Base-by-base conservation (phyloP, 1,140 invertebrate genomes). In the Papilio aristodemus region DNA sequence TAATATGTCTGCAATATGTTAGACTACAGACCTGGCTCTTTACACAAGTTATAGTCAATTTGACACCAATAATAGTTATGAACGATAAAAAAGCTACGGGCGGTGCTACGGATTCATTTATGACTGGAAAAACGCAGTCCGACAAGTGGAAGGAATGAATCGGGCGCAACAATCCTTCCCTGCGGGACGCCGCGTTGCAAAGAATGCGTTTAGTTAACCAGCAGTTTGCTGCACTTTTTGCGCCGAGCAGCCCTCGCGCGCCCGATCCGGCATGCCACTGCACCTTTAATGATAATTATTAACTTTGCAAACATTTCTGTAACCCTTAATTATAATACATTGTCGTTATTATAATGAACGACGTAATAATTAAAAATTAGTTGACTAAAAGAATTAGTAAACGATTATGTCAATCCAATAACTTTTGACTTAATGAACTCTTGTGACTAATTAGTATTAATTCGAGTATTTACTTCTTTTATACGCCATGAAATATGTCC, bases 191-290 rank as follows among this genome's bases (percentile, higher is more conserved):
- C 41, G 32, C n/a, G 36, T 19, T 11, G 14, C 25, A 46, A 11
- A 66, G 63, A 66, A 66, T 66, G 43, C 62, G 25, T 46, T 46
- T 46, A 38, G 41, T 50, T 50, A 66, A 41, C 39, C 11, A 46
- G 41, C 27, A 32, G 41, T 9, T 46, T 17, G 63, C n/a, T 66
- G 63, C 63, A 66, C 63, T 66, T 66, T 66, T 66, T 66, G 63
- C 36, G 63, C 17, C 39, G 39, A 13, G 13, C 63, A 36, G 22
- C 41, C 63, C 43, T 36, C 43, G 22, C 62, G 27, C 63, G 63
- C 22, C 41, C 41, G 13, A n/a, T 66, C 17, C 50, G 41, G 50
- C 63, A 43, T 37, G 25, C 9, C 43, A 46, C 9, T 13, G 22
- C 46, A 54, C 19, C 46, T 54, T 54, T 25, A 54, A 8, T 22